Evolutionary conservation across 2,888 invertebrate species (phyloP), one percentile per base, ranked within the genome.

Genomic region (Zygothrica quintamaculata): DNA sequence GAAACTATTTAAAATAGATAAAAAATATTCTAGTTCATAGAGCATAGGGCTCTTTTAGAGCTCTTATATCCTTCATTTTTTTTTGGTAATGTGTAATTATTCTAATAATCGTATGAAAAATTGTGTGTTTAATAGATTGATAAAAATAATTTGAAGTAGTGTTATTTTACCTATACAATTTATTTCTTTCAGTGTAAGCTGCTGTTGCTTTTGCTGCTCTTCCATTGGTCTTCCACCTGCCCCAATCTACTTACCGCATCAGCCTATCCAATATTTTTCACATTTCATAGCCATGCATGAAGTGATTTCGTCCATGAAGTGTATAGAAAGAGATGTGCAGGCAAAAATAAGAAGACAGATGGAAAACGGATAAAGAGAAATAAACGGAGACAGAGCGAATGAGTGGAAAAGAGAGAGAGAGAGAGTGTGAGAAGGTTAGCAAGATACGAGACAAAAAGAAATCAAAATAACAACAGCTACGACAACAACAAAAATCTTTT

Each of bases 401-500:
- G 25, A 13, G 11, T 22, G 11, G 8, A 15, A 15, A 26, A 34
- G 25, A 13, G 11, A 26, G 11, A n/a, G 16, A 15, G 42, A 37
- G 25, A 39, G 31, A 34, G 22, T 18, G 16, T 13, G 9, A 5
- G 47, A 44, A n/a, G 34, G 39, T 12, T 16, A n/a, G 18, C 31
- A 40, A 40, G 47, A 50, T 59, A 15, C 44, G n/a, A 33, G 42
- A 12, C 40, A 43, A 67, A 65, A 75, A 62, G 67, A 74, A 80
- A 76, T 69, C 76, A 84, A 81, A 77, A 84, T 59, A 84, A 82
- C 67, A 72, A 84, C 74, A 72, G 60, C 68, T 48, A 66, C 72
- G 59, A 57, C 56, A 78, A 67, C 59, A 84, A 74, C 75, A 80
- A 71, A 77, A 82, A 85, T 85, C 84, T 79, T 85, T 79, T 82